Evolutionary conservation across 2,888 invertebrate genomes (phyloP).

Genomic region (Stenichneumon culpator): DNA sequence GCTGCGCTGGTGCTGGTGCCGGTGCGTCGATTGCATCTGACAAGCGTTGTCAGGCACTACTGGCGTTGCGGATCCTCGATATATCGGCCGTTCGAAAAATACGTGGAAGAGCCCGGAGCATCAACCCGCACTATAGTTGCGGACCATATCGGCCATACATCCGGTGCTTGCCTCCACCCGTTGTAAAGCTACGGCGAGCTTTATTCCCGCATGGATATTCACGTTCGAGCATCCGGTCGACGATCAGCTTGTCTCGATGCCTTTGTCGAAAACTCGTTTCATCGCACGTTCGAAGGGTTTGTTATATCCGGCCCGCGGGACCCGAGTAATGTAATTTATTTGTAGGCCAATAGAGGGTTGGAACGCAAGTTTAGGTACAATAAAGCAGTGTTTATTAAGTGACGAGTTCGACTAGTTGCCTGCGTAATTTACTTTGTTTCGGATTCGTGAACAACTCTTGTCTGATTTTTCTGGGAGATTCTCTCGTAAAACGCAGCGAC

Average conservation of each 20-base stretch:
- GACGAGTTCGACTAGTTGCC: too few species aligned
- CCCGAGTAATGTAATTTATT: neutral
- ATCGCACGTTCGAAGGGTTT: neutral
- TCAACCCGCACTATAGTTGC: slow-evolving; percentile 10
- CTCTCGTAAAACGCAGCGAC: neutral
- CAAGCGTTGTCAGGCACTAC: slow-evolving; percentile 63
- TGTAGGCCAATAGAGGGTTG: neutral
- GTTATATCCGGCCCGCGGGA: neutral
- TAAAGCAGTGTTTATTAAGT: too few species aligned
- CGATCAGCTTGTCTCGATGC: slow-evolving; percentile 23
- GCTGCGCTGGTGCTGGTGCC: slow-evolving; percentile 40
- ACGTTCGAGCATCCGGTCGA: slow-evolving; percentile 31
- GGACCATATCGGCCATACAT: slow-evolving; percentile 55
- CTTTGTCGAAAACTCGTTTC: slow-evolving; percentile 28
- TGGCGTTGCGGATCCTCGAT: slow-evolving; percentile 40
- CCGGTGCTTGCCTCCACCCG: slow-evolving; percentile 47
- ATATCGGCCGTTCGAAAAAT: slow-evolving; percentile 48
- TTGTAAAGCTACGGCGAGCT: slow-evolving; percentile 42
- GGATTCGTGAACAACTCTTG: neutral
- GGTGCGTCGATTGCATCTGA: slow-evolving; percentile 63
- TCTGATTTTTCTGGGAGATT: neutral
- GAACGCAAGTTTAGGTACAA: too few species aligned
- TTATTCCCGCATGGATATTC: slow-evolving; percentile 50
- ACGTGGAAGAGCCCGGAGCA: slow-evolving; percentile 47
- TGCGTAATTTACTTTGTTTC: too few species aligned